Base-by-base conservation (phyloP, 35 echinoderm and acorn worm species). In the Ptychodera flava region DNA sequence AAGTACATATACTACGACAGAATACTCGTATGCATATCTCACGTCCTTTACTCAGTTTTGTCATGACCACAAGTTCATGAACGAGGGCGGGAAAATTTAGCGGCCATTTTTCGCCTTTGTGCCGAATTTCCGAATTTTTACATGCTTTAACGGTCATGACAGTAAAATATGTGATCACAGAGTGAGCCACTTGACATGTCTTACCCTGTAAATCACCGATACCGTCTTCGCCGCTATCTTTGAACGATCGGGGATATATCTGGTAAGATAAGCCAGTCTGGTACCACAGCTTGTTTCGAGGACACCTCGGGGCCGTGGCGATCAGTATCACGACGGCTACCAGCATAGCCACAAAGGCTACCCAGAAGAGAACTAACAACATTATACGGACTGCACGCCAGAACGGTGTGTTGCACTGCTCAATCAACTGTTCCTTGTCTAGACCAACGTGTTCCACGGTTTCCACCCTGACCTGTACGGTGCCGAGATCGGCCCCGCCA, bases 181-280 rank as follows among this genome's bases (percentile, higher is more conserved):
- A n/a, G n/a, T n/a, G n/a, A n/a, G n/a, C n/a, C n/a, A n/a, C n/a
- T n/a, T n/a, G n/a, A n/a, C n/a, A n/a, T n/a, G n/a, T 37, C 82
- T 88, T 81, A 91, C 95, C 95, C 78, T 90, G 86, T 28, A 97
- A 78, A 85, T 97, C 95, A 0, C 95, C 95, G 12, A 93, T 82
- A 15, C 95, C 95, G 75, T 97, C 95, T 15, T 89, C 89, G 76
- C 93, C 81, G 0, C 92, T 87, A 53, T 97, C 95, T 81, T 79
- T 84, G 78, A 93, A 97, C 0, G 95, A 97, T 36, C 95, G 86
- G 29, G 95, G 95, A 28, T 94, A 92, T 22, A 97, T 92, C 81
- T 97, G 95, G 34, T 97, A 97, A 31, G 91, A 84, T 16, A 97
- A 87, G 27, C 92, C 93, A 77, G 83, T 80, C 83, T 97, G 91